Evolutionary conservation across 2,113 vertebrate species (phyloP).

Genomic region (Coptodon rendalli): DNA sequence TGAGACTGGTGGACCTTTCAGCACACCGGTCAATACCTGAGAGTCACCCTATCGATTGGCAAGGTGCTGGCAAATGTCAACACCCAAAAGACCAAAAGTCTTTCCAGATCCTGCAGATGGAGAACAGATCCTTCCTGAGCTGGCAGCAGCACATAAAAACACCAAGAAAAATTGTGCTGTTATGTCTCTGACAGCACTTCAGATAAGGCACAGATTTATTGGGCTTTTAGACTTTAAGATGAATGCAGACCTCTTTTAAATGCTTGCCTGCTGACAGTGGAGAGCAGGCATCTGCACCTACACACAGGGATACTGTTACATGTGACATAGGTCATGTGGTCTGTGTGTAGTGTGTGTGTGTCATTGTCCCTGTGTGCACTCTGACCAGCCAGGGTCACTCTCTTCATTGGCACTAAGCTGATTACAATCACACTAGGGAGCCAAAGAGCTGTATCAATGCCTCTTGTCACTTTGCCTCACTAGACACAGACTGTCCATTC

Average conservation of each 20-base stretch:
- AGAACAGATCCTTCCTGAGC: background rate
- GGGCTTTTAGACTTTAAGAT: background rate
- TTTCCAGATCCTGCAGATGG: conserved; percentile 10
- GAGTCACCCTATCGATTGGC: conserved; percentile 46
- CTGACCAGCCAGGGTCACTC: background rate
- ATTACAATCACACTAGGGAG: conserved; percentile 30
- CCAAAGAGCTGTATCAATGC: conserved; percentile 10
- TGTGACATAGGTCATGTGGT: conserved; percentile 12
- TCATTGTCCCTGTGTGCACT: conserved; percentile 9
- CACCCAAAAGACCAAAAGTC: conserved; percentile 32
- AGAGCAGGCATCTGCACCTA: background rate
- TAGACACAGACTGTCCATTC: background rate
- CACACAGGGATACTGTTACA: conserved; percentile 5
- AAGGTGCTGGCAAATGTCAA: conserved; percentile 49
- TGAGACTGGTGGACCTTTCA: conserved; percentile 35
- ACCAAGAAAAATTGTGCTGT: background rate
- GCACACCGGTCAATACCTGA: conserved; percentile 44
- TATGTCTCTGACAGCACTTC: background rate
- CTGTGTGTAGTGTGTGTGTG: background rate
- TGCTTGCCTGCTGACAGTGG: background rate
- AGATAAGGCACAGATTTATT: background rate
- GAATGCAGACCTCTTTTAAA: background rate
- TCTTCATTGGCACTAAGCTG: conserved; percentile 31
- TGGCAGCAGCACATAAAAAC: background rate
- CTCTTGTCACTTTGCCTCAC: background rate